A percentile compares a stretch with the other conserved stretches of the same genome.
These are phyloP conservation scores for Pelecanoides urinatrix DNA, from an alignment of 2,113 vertebrate genomes.

Conservation along the genomic window DNA sequence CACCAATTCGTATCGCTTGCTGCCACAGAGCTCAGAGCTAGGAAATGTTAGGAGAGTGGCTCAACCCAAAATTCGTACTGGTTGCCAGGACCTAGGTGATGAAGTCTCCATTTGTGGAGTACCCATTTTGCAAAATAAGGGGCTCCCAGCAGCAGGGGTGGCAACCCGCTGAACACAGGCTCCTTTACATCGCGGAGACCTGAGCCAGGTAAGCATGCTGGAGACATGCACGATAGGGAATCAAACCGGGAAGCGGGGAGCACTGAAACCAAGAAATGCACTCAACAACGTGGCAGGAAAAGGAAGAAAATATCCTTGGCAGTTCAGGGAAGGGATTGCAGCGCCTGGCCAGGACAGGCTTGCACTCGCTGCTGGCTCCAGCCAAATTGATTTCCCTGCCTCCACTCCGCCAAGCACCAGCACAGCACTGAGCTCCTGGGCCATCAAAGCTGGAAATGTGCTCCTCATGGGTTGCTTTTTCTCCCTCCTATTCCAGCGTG, in stretches of 20 bases:
- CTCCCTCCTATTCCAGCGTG: not conserved
- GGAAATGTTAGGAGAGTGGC: not conserved
- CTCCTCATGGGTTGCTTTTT: not conserved
- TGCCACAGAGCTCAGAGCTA: not conserved
- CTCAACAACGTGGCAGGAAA: not conserved
- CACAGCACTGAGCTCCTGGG: not conserved
- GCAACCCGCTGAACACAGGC: not conserved
- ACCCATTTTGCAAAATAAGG: not conserved
- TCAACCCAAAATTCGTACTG: not conserved
- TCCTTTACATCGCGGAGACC: not conserved
- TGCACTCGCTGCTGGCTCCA: not conserved
- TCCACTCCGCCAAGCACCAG: not conserved
- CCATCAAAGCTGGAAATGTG: not conserved
- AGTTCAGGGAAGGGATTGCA: not conserved
- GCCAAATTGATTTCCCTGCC: not conserved
- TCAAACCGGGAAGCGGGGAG: not conserved
- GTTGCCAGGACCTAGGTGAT: not conserved
- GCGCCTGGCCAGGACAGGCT: fast-evolving
- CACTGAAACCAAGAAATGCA: not conserved
- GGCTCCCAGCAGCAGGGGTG: not conserved
- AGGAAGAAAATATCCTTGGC: not conserved
- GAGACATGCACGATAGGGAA: not conserved
- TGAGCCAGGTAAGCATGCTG: not conserved
- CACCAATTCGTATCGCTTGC: not conserved
- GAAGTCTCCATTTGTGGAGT: not conserved